phyloP scores from a whole-genome alignment of 2,113 vertebrate genomes.

The Phalacrocorax carbo region DNA sequence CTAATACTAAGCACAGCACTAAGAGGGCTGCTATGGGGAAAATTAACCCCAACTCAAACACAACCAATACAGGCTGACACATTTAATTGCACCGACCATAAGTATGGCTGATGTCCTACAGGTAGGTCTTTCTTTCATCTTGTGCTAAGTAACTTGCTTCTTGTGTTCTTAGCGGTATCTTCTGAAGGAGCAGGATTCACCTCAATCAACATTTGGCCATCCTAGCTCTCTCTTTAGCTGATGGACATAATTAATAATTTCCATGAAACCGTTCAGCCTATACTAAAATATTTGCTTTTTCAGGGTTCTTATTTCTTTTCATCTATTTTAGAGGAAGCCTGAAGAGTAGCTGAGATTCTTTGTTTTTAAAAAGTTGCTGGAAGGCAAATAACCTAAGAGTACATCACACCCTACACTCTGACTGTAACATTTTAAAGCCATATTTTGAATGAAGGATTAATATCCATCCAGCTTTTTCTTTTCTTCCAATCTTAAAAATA shows the following conservation, averaged over 20 bases:
- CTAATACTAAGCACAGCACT: not conserved
- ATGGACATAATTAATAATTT: not conserved
- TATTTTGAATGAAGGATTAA: not conserved
- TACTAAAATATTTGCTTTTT: not conserved
- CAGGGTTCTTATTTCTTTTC: not conserved
- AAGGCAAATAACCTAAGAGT: not conserved
- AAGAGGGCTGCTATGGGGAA: not conserved
- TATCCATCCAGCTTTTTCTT: not conserved
- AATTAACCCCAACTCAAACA: not conserved
- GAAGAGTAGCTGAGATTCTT: not conserved
- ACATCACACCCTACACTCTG: not conserved
- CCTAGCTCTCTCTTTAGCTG: not conserved
- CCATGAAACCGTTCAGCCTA: not conserved
- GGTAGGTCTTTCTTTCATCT: not conserved
- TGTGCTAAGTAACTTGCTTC: not conserved
- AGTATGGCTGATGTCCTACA: not conserved
- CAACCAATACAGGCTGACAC: not conserved
- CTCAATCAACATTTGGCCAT: not conserved
- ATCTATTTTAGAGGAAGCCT: not conserved
- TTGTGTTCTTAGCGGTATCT: not conserved
- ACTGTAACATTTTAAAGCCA: not conserved
- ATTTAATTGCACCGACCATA: not conserved
- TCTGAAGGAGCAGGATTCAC: not conserved
- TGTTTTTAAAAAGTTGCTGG: not conserved
- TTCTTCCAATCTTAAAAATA: not conserved